Base-by-base conservation (phyloP, 2,888 invertebrate species). In the Mesochorus sp. region DNA sequence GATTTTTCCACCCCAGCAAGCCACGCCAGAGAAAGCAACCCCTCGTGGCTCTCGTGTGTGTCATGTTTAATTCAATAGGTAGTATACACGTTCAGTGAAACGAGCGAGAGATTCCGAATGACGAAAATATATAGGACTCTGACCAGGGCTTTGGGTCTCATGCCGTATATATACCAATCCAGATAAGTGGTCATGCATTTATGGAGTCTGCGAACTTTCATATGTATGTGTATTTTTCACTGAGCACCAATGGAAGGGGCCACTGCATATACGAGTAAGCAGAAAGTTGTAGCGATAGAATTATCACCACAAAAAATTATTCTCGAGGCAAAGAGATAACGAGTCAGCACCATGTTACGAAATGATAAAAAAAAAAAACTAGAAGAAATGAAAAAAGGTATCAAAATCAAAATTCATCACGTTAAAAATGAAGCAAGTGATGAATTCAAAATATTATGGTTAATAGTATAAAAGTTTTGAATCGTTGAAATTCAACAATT, bases 121-220 rank as follows among this genome's bases (percentile, higher is more conserved):
- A 62, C 68, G 80, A 83, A 85, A 89, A 88, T 85, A 84, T 87
- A 88, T 87, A 86, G 84, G 75, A 80, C 81, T 67, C 82, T 44
- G 28, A 47, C 71, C 81, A 77, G 81, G 34, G 14, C 59, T 61
- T 68, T 61, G 80, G 85, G 82, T 86, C 87, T 86, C 88, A 87
- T 83, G 86, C 85, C 83, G 80, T 57, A 37, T 51, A 53, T 75
- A 68, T 77, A 80, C 85, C 90, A 91, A 91, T 91, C 88, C 88
- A 86, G 89, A 89, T 90, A 91, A 91, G 91, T 91, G 91, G 89
- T 89, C 90, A 91, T 91, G 87, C 90, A 91, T 91, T 90, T 90
- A 91, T 90, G 89, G 86, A 91, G 84, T 55, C 73, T 47, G 31
- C 28, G 37, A 39, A 28, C 14, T 12, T 68, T 66, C 53, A 19